Base-by-base conservation (phyloP, 2,797 vertebrate species). In the Podarcis lilfordi region DNA sequence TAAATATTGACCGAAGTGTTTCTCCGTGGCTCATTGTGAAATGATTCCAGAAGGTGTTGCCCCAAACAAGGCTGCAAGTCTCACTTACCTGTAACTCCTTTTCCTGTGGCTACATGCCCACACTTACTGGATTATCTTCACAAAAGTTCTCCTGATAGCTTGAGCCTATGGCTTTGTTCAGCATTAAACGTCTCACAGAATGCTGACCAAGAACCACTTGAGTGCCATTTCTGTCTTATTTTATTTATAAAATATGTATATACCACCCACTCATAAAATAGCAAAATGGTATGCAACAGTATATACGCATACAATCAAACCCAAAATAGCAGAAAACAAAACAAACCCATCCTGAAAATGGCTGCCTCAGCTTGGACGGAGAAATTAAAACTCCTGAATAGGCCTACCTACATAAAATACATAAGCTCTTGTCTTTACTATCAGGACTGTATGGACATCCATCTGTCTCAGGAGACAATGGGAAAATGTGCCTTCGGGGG, bases 1-100 rank as follows among this genome's bases (percentile, higher is more conserved):
- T 93, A 96, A 95, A 94, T 91, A 92, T 86, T 92, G 94, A 95
- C 90, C 91, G 89, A 94, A 92, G 93, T 88, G 90, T 88, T 88
- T 90, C 27, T 78, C 80, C 84, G 35, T 88, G 95, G 86, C 87
- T 94, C 88, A 82, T 95, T 92, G 91, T 43, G 88, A 94, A 93
- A 84, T 87, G 79, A 91, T 96, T 89, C 93, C 79, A 91, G 91
- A 91, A 95, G 76, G 43, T 91, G 91, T 61, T 85, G 61, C 86
- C 87, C 88, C 84, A 94, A 89, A 85, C 29, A 94, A 93, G 45
- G 29, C 80, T 90, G 32, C 35, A 86, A 72, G 64, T 64, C 83
- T 87, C 43, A 88, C 45, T 78, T 89, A 75, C 32, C 3, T 66
- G 87, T 35, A 91, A 77, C 82, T 78, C 59, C 37, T 19, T 81